These are phyloP conservation scores for Agelaius phoeniceus DNA, from an alignment of 2,113 vertebrate genomes.

Conservation along the genomic window DNA sequence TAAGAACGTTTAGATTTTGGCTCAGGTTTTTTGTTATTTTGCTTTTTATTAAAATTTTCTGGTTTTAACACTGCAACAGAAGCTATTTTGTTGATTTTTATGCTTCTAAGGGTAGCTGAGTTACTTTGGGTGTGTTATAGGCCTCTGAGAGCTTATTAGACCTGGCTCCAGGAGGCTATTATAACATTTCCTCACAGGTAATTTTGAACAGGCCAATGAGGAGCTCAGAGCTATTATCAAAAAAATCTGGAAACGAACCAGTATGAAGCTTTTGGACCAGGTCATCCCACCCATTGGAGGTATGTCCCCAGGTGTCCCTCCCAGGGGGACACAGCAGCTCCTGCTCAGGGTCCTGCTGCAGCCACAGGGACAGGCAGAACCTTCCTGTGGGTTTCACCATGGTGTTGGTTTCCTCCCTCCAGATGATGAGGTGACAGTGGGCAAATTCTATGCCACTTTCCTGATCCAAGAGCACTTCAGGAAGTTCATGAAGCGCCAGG, in stretches of 20 bases:
- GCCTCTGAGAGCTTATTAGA: too few relatives aligned
- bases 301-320: not conserved
- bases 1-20: too few relatives aligned
- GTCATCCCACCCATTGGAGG: constrained; percentile 98
- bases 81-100: too few relatives aligned
- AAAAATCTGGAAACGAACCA: constrained; percentile 97
- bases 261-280: constrained; percentile 98
- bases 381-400: not conserved
- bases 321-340: not conserved
- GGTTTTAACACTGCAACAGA: too few relatives aligned
- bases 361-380: not conserved
- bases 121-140: too few relatives aligned
- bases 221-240: constrained; percentile 96
- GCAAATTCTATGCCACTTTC: constrained; percentile 98
- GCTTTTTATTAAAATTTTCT: too few relatives aligned
- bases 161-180: too few relatives aligned
- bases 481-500: constrained; percentile 97
- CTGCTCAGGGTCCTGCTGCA: not conserved
- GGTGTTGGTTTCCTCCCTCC: not conserved
- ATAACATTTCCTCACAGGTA: constrained; percentile 74
- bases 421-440: constrained; percentile 99
- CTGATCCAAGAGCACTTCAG: constrained; percentile 97
- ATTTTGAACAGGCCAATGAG: constrained; percentile 96
- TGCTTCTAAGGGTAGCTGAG: too few relatives aligned
- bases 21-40: too few relatives aligned